Base-by-base conservation (phyloP, 2,113 vertebrate species). In the Vidua macroura region DNA sequence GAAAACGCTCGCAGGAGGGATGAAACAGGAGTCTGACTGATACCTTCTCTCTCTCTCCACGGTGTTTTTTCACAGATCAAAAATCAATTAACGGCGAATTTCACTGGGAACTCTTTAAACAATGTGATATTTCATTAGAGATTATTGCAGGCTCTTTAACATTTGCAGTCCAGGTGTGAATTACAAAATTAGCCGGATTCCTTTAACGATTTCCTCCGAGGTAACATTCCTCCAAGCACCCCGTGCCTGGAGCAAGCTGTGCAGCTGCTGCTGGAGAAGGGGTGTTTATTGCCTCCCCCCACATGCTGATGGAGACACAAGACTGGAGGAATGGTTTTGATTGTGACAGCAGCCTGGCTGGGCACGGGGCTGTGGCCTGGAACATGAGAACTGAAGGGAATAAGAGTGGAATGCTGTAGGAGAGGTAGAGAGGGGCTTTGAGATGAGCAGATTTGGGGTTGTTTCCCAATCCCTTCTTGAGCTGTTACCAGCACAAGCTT, bases 61-160 rank as follows among this genome's bases (percentile, higher is more conserved):
- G 81, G 93, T 97, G 97, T 96, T 97, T 97, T 93, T 96, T 96
- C 92, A 97, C 95, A 96, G 96, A 97, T 98, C 97, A 97, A 91
- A 97, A 98, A 98, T 98, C 98, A 98, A 98, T 98, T 98, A 98
- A 96, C 80, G 93, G 69, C 13, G 9, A 97, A 97, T 98, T 98
- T 98, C 97, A 94, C 91, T 82, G 87, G 96, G 97, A 98, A 97
- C 91, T 96, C 97, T 97, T 98, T 97, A 98, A 97, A 96, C 97
- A 97, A 97, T 97, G 95, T 97, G 96, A 76, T 97, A 97, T 98
- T 98, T 97, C 97, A 98, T 97, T 96, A 96, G 97, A 97, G 96
- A 97, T 96, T 94, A 92, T 91, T 97, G 95, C 85, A 68, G 91
- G 81, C 35, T 41, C 90, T 95, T 96, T 93, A 95, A 88, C 92